These are phyloP conservation scores for Odontomachus brunneus DNA, from an alignment of 1,140 invertebrate genomes.

Conservation along the genomic window DNA sequence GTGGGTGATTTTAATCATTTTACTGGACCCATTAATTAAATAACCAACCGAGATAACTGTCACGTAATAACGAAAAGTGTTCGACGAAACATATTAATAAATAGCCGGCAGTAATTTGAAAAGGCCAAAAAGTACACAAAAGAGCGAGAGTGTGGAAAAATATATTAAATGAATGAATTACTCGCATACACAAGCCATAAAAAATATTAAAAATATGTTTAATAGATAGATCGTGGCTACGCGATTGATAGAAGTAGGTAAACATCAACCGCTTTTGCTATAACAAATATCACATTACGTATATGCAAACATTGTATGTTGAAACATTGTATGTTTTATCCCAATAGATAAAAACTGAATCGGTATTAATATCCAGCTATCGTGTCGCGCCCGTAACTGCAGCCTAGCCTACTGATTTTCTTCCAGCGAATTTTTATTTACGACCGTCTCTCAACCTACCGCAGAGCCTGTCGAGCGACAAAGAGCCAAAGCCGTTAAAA, in stretches of 20 bases:
- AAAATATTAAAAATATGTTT: too few species aligned
- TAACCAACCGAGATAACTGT: conserved; percentile 51
- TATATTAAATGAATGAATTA: too few species aligned
- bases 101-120: background rate
- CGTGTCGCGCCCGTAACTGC: too few species aligned
- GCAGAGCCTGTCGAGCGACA: conserved; percentile 46
- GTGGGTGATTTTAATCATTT: conserved; percentile 73
- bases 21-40: conserved; percentile 60
- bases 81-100: background rate
- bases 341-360: too few species aligned
- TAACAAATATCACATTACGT: too few species aligned
- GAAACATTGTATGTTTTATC: too few species aligned
- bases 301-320: too few species aligned
- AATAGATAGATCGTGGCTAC: too few species aligned
- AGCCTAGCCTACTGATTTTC: background rate
- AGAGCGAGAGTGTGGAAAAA: too few species aligned
- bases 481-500: conserved; percentile 53
- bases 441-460: conserved; percentile 28
- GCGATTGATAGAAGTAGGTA: too few species aligned
- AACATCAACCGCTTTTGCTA: too few species aligned
- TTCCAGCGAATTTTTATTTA: conserved; percentile 55
- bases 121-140: background rate
- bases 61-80: conserved; percentile 32
- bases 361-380: background rate
- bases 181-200: too few species aligned